Base-by-base conservation (phyloP, 2,888 invertebrate genomes). In the Drosophila pseudotalamancana region DNA sequence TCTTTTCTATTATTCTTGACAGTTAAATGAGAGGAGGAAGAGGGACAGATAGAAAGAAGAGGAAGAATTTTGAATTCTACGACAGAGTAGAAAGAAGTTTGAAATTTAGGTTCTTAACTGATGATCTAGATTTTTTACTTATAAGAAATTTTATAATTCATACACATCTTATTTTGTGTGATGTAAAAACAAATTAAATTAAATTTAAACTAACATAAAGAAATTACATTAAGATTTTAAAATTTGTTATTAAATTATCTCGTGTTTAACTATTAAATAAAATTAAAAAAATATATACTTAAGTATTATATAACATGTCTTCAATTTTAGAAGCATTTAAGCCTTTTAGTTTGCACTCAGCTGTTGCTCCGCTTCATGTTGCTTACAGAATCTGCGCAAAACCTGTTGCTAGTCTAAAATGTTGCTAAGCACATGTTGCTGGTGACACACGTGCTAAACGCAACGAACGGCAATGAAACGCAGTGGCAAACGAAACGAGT, bases 331-430 rank as follows among this genome's bases (percentile, higher is more conserved):
- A n/a, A n/a, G n/a, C n/a, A n/a, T n/a, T 4, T 1, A 25, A 8
- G 6, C n/a, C 43, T 12, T 3, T 16, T 6, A 3, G 1, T 27
- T 1, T 4, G 3, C 16, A 21, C 18, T 31, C 48, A 59, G 59
- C 59, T 60, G 59, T 40, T 57, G 25, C 1, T 6, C 27, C 8
- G 8, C 2, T 6, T 1, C 6, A 56, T 59, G 64, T 59, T 63
- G 61, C 43, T 56, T 29, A 0, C 11, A n/a, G 9, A 8, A 9
- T 0, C 25, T n/a, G n/a, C n/a, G n/a, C 12, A 12, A 50, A 70
- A 73, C 73, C 73, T 73, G 73, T 73, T 73, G 73, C 66, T 14
- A 73, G 53, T 18, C 39, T 1, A 9, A 51, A 67, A 73, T 73
- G 73, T 73, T 74, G 71, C 74, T 50, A 49, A 54, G 11, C 74